Base-by-base conservation (phyloP, 2,888 invertebrate species). In the Lasioglossum pauxillum region DNA sequence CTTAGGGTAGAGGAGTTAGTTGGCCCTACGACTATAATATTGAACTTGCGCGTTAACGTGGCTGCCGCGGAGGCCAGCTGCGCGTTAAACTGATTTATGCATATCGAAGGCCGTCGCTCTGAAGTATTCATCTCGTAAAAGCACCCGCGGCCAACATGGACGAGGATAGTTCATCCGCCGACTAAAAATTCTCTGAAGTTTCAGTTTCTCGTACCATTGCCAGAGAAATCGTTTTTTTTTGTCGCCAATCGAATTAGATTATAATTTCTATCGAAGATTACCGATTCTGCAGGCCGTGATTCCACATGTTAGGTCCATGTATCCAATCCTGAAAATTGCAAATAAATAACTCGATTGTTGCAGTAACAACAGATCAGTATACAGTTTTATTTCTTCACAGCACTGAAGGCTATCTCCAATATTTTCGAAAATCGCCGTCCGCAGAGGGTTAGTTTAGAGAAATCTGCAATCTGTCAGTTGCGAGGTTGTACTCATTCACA, bases 91-190 rank as follows among this genome's bases (percentile, higher is more conserved):
- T 69, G 73, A 77, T 84, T 71, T 60, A 84, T 78, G 77, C 60
- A 71, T 75, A 82, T 78, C 82, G 82, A 74, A 83, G 80, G 35
- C 49, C 38, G 23, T 73, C 27, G 69, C 10, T 44, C 53, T 69
- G 57, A 82, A 78, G 74, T 46, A 82, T 82, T 77, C 80, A 83
- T 69, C 57, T 82, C 38, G 67, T 81, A 23, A 81, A 76, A 76
- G 38, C 53, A 35, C 5, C 23, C 31, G 38, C 38, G 57, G 41
- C 46, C 76, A 19, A 69, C 81, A 23, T 53, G 76, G 14, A 74
- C 74, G 57, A 71, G 19, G 3, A 64, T n/a, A 27, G n/a, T 10
- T 12, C 27, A 5, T 5, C 27, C 27, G 27, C n/a, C 60, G 27
- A 2, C 5, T 2, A 31, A 64, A 31, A 64, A 5, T 64, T 7